Evolutionary conservation across 1,140 invertebrate genomes (phyloP), one percentile per base, ranked within the genome.

Genomic region (Pristionchus pacificus): DNA sequence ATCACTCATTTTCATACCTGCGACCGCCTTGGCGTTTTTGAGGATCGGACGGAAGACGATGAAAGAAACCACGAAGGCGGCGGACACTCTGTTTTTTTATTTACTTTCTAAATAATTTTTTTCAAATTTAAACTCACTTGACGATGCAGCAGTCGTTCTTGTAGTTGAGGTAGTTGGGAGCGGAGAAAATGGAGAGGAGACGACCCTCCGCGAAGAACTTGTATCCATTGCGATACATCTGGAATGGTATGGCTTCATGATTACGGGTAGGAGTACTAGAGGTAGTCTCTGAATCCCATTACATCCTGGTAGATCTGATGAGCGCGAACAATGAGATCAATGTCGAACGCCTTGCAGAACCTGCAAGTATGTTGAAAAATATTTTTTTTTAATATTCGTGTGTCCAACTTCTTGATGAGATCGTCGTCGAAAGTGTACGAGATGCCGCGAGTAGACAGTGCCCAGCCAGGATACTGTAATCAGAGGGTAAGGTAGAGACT

Each of bases 361-460:
- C n/a, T n/a, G n/a, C n/a, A n/a, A n/a, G n/a, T n/a, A n/a, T n/a
- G n/a, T n/a, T n/a, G n/a, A n/a, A n/a, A n/a, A n/a, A n/a, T n/a
- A n/a, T n/a, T n/a, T n/a, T n/a, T n/a, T n/a, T n/a, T n/a, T n/a
- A n/a, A n/a, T n/a, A n/a, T n/a, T n/a, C n/a, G n/a, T n/a, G n/a
- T n/a, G n/a, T n/a, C n/a, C n/a, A n/a, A n/a, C 29, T 75, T 74
- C 30, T 68, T 38, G 57, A 77, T 71, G 15, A 76, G 61, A 14
- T 60, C 30, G 29, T 70, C 61, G 33, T 75, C 76, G 60, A 77
- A 77, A 14, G 88, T 87, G 80, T 88, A 74, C 25, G 73, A 77
- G 33, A 77, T 72, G 38, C 71, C 72, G 86, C 58, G 87, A 73
- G 87, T 86, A 74, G 87, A 88, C 72, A 88, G 85, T 49, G 86